phyloP scores from a whole-genome alignment of 2,797 vertebrate genomes.

The Anolis apletophallus region DNA sequence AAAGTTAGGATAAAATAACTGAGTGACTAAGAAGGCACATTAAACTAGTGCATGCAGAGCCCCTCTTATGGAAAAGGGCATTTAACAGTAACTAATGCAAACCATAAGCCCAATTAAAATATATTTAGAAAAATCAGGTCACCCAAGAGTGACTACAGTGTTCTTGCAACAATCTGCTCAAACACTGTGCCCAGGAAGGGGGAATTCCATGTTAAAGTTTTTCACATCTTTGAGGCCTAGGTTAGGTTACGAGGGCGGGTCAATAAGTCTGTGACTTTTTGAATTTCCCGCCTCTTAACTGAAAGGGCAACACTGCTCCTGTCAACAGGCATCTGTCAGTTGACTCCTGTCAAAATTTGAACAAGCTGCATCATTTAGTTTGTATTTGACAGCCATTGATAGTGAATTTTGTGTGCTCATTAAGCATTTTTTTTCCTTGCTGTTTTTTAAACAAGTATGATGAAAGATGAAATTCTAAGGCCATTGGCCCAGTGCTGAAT shows the following conservation, averaged over 20 bases:
- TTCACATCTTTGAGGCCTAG: background rate
- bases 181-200: background rate
- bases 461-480: background rate
- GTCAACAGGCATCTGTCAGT: no score
- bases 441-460: background rate
- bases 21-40: background rate
- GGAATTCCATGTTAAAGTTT: background rate
- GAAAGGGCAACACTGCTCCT: no score
- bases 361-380: no score
- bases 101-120: background rate
- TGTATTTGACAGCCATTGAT: no score
- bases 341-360: no score
- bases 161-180: background rate
- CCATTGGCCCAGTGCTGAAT: background rate
- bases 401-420: no score
- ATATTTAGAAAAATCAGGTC: background rate
- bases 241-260: no score
- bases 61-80: background rate
- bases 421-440: no score
- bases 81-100: background rate
- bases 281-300: no score
- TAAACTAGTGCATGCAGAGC: no score
- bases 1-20: no score
- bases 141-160: background rate
- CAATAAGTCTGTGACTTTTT: no score